phyloP scores from a whole-genome alignment of 2,888 invertebrate genomes.

The Uloborus plumipes region DNA sequence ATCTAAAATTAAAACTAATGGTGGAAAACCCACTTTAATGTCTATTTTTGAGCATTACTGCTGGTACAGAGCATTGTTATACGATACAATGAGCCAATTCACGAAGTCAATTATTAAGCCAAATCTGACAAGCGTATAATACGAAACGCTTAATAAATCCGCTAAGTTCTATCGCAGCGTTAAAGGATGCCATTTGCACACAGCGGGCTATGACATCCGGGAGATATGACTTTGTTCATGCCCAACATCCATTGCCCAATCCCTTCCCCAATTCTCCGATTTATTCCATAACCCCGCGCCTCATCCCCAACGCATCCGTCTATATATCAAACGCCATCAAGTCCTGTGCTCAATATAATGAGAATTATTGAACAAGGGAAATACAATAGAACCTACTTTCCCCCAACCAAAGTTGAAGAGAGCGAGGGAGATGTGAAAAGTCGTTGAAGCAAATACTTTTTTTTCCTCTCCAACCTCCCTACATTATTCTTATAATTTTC shows the following conservation, averaged over 20 bases:
- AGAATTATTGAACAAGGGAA: constrained; percentile 54
- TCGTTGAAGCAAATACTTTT: constrained; percentile 31
- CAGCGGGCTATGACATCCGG: constrained; percentile 7
- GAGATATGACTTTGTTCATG: constrained; percentile 35
- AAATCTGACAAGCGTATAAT: no score
- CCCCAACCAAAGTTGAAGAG: constrained; percentile 17
- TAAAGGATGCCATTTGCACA: constrained; percentile 24
- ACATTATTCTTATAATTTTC: neutral
- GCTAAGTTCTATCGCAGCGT: neutral
- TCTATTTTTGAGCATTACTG: no score
- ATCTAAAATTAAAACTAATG: no score
- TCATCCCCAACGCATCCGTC: constrained; percentile 12
- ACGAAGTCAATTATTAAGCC: no score
- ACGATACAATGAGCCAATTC: no score
- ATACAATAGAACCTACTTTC: constrained; percentile 39
- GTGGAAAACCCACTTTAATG: no score
- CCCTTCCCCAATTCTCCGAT: neutral
- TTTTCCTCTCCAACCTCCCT: neutral
- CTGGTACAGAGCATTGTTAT: no score
- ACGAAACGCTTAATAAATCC: constrained; percentile 29
- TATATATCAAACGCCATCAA: constrained; percentile 49
- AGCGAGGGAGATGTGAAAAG: constrained; percentile 6
- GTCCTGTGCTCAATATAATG: constrained; percentile 48
- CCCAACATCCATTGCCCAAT: constrained; percentile 6
- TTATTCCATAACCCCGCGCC: neutral